These are phyloP conservation scores for Saturnia pavonia DNA, from an alignment of 2,888 invertebrate species.

Conservation along the genomic window DNA sequence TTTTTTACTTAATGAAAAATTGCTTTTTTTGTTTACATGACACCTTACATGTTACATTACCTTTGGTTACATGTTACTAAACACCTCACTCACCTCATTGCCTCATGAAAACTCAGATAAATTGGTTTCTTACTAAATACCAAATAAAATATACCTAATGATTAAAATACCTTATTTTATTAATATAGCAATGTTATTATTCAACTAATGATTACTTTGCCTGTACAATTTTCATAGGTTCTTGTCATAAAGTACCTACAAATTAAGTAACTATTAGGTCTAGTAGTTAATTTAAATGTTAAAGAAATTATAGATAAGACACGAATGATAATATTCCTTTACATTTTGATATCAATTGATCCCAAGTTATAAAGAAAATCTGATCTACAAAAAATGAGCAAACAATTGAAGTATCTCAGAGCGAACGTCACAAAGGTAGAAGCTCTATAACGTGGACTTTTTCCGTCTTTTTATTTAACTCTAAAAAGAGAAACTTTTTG, in stretches of 20 bases:
- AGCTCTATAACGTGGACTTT: constrained; percentile 25
- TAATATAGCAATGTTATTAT: neutral
- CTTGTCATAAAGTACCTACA: neutral
- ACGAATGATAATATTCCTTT: neutral
- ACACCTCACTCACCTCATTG: no score
- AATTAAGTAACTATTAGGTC: neutral
- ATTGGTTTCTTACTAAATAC: no score
- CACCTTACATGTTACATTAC: no score
- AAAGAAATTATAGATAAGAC: neutral
- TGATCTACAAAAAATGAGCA: constrained; percentile 40
- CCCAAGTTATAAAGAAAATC: constrained; percentile 7
- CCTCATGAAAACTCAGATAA: no score
- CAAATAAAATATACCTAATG: no score
- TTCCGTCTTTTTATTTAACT: constrained; percentile 41
- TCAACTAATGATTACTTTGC: neutral
- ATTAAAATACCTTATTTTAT: neutral
- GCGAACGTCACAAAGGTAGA: constrained; percentile 39
- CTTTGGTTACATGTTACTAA: no score
- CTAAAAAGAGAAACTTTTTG: constrained; percentile 51
- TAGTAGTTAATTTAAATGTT: neutral
- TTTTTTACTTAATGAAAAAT: no score
- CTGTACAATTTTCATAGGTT: neutral
- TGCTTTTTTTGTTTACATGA: no score
- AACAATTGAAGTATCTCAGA: neutral
- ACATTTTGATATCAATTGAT: neutral